A percentile compares a stretch with the other conserved stretches of the same genome.
These are phyloP conservation scores for Endotricha flammealis DNA, from an alignment of 2,888 invertebrate species.

Conservation along the genomic window DNA sequence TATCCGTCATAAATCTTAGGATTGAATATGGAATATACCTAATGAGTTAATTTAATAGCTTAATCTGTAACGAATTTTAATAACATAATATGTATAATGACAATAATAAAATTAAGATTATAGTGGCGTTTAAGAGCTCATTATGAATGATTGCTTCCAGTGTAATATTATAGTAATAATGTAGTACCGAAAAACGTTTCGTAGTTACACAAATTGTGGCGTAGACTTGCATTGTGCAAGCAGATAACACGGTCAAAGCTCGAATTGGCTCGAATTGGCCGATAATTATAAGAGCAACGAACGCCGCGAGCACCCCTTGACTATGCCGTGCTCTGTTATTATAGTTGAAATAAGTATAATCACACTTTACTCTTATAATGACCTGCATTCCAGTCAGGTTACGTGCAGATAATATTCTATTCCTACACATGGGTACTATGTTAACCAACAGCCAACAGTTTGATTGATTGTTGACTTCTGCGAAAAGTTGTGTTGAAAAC, in stretches of 20 bases:
- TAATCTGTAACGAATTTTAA: too few species aligned
- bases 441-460: conserved; percentile 9
- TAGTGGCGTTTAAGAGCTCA: too few species aligned
- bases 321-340: conserved; percentile 35
- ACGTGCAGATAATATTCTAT: neutral
- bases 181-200: neutral
- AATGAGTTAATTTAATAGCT: too few species aligned
- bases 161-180: neutral
- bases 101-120: too few species aligned
- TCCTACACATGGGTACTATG: conserved; percentile 10
- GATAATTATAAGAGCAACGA: conserved; percentile 46
- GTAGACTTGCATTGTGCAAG: conserved; percentile 45
- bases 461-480: conserved; percentile 13
- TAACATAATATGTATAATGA: too few species aligned
- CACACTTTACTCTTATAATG: conserved; percentile 37
- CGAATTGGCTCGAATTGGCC: conserved; percentile 30
- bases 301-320: conserved; percentile 48
- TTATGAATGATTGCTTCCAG: too few species aligned
- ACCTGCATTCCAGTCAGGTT: conserved; percentile 25
- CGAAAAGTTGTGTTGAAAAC: too few species aligned
- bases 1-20: neutral
- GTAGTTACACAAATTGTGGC: conserved; percentile 32
- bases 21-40: too few species aligned
- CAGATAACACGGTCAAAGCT: conserved; percentile 40
- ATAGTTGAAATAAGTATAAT: conserved; percentile 44